Base-by-base conservation (phyloP, 2,888 invertebrate species). In the Bellardia pandia region DNA sequence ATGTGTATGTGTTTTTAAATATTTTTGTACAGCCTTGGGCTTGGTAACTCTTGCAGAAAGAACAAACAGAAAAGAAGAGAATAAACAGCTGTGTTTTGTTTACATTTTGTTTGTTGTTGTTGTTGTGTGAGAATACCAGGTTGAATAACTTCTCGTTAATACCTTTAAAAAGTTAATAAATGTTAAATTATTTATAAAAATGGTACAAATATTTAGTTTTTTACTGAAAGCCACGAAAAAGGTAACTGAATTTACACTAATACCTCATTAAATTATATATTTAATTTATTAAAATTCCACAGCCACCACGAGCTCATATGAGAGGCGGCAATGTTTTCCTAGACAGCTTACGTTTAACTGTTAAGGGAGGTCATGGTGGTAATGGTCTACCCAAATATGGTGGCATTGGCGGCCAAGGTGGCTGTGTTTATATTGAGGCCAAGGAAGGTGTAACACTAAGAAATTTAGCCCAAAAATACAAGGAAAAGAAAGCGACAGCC, bases 391-490 rank as follows among this genome's bases (percentile, higher is more conserved):
- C 96, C 2, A 96, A 96, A 91, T 98, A 96, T 93, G 98, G 98
- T 2, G 99, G 98, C 0, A 93, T 97, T 13, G 99, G 99, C 11
- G 99, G 99, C 0, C 96, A 96, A 92, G 99, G 99, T 58, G 99
- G 99, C 2, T 96, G 97, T 93, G 96, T 99, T 3, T 95, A 96
- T 90, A 95, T 97, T 16, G 93, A 95, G 48, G 96, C 96, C 0
- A 95, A 95, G 90, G 96, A 96, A 91, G 94, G 94, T 33, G 90
- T 95, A 0, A 95, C 94, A 60, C 93, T 97, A 2, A 94, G 94
- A 48, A 94, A 93, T 68, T 94, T 96, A 7, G 93, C 94, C 0
- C 92, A 92, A 75, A 90, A 68, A 8, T 53, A 91, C 1, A 90
- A 86, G 42, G 91, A 92, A 0, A 92, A 91, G 66, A 91, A 90